phyloP scores from a whole-genome alignment of 2,888 invertebrate genomes.

The Scotopteryx bipunctaria region DNA sequence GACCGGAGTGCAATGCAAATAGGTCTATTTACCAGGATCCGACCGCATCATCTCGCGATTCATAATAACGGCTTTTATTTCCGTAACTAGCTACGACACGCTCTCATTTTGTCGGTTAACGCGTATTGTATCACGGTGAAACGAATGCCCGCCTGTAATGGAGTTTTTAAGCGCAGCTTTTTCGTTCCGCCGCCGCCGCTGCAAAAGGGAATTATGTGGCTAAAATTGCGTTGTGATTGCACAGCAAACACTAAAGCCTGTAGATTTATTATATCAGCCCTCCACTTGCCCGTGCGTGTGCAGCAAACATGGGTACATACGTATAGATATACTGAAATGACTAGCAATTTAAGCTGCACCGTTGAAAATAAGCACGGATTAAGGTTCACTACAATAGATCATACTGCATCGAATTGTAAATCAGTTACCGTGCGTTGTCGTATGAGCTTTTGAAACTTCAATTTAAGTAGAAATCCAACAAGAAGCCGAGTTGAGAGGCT shows the following conservation, averaged over 20 bases:
- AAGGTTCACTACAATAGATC: conserved; percentile 10
- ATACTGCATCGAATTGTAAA: conserved; percentile 37
- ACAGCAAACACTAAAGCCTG: conserved; percentile 55
- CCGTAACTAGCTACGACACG: conserved; percentile 73
- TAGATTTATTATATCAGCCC: conserved; percentile 62
- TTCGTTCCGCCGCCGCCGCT: conserved; percentile 52
- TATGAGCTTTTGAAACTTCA: conserved; percentile 53
- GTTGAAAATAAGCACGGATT: conserved; percentile 8
- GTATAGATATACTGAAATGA: conserved; percentile 2
- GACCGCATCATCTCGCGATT: conserved; percentile 54
- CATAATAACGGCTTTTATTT: conserved; percentile 77
- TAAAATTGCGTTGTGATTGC: conserved; percentile 65
- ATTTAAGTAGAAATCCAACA: conserved; percentile 54
- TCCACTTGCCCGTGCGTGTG: conserved; percentile 44
- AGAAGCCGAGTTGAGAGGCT: conserved; percentile 61
- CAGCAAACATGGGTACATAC: conserved; percentile 11
- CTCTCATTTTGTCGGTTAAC: conserved; percentile 76
- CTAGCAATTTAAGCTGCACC: conserved; percentile 15
- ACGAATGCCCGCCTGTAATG: conserved; percentile 72
- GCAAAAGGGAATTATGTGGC: conserved; percentile 67
- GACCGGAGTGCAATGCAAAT: conserved; percentile 71
- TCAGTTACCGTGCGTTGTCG: conserved; percentile 42
- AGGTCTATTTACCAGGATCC: conserved; percentile 69
- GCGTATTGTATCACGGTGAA: conserved; percentile 73
- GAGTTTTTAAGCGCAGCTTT: conserved; percentile 74